Base-by-base conservation (phyloP, 2,888 invertebrate species). In the Pomacea canaliculata region DNA sequence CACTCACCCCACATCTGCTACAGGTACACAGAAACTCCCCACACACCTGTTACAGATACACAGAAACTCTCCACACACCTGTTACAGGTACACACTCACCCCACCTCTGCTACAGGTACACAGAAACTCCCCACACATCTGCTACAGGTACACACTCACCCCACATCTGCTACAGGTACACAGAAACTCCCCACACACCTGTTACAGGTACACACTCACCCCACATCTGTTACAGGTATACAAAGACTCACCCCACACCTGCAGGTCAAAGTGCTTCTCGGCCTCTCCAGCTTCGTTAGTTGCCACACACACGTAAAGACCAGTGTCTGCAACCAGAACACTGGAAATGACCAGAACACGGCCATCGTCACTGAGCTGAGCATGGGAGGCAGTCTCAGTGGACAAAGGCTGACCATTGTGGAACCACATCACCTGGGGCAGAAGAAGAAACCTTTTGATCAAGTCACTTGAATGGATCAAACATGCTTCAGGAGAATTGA, bases 241-340 rank as follows among this genome's bases (percentile, higher is more conserved):
- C 63, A 10, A 1, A 9, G 1, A 78, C 86, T 81, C 83, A 90
- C 91, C 88, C 81, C 86, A 85, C 1, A 90, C 88, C 74, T 88
- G 84, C 0, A 90, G 81, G 48, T 86, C 82, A 83, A 85, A 89
- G 18, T 83, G 77, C 76, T 86, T 80, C 49, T 86, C 85, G 13
- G 92, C 87, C 23, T 85, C 84, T 13, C 92, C 92, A 18, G 92
- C 92, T 71, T 91, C 90, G 82, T 92, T 92, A 18, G 85, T 83
- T 8, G 92, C 92, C 18, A 89, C 84, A 84, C 92, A 92, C 23
- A 88, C 88, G 82, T 92, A 92, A 8, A 80, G 65, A 5, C 85
- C 88, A 5, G 85, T 82, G 81, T 90, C 88, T 1, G 80, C 69
- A 18, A 86, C 83, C 62, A 82, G 70, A 1, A 85, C 85, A 7